Evolutionary conservation across 2,888 invertebrate species (phyloP).

Genomic region (Cephus sareptanus): DNA sequence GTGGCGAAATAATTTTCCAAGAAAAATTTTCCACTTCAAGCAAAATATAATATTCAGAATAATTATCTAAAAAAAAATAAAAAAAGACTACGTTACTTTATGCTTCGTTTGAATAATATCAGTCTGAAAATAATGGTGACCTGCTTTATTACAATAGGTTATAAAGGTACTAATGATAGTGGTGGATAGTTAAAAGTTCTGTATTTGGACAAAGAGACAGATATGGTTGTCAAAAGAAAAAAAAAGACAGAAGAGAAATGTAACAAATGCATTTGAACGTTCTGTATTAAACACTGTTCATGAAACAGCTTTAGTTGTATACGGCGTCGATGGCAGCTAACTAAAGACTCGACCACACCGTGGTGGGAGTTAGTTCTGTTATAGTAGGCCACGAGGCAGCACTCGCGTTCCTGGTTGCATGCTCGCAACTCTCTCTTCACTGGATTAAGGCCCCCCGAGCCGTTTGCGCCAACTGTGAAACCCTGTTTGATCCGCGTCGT

Average conservation of each 20-base stretch:
- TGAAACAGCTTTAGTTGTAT: constrained; percentile 33
- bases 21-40: neutral
- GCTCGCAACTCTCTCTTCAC: constrained; percentile 59
- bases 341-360: constrained; percentile 47
- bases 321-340: neutral
- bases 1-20: neutral
- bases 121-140: neutral
- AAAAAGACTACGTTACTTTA: neutral
- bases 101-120: neutral
- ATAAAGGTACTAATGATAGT: neutral
- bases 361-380: constrained; percentile 66
- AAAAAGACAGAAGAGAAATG: neutral
- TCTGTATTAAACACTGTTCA: constrained; percentile 48
- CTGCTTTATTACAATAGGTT: neutral
- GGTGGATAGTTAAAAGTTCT: neutral
- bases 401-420: constrained; percentile 53
- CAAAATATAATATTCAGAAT: neutral
- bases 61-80: neutral
- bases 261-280: neutral
- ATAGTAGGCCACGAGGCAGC: constrained; percentile 66
- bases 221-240: neutral
- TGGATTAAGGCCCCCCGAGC: constrained; percentile 37
- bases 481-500: constrained; percentile 1
- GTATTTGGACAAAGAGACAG: neutral
- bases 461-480: constrained; percentile 9